These are phyloP conservation scores for Agonopterix heracliana DNA, from an alignment of 2,888 invertebrate species.

Conservation along the genomic window DNA sequence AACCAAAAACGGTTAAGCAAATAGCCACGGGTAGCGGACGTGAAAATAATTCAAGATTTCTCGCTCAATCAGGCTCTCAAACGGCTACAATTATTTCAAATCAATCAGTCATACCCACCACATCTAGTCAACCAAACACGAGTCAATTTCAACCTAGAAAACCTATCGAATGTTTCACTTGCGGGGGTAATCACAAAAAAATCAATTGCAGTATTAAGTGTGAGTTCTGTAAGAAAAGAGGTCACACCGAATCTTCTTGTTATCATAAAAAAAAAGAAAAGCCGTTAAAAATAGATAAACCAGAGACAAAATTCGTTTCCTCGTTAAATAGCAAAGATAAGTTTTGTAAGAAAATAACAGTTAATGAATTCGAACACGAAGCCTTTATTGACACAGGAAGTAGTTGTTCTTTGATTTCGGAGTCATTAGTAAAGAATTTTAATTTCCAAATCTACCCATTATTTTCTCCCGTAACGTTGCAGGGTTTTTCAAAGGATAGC, in stretches of 20 bases:
- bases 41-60: slow-evolving; percentile 1
- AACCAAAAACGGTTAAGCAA: no score
- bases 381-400: not conserved
- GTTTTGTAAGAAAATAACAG: not conserved
- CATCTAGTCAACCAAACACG: not conserved
- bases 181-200: slow-evolving; percentile 3
- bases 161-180: not conserved
- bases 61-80: not conserved
- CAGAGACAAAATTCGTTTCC: not conserved
- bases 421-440: not conserved
- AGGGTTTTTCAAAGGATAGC: not conserved
- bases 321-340: not conserved
- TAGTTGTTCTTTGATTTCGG: not conserved
- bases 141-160: not conserved
- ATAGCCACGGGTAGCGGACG: no score
- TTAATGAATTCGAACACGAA: not conserved
- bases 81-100: not conserved
- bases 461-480: not conserved
- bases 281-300: not conserved
- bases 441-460: not conserved
- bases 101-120: not conserved
- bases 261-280: not conserved
- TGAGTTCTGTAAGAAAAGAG: not conserved
- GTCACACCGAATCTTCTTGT: not conserved
- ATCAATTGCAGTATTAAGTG: not conserved